Conservation (phyloP, 2,797 vertebrate genomes). For the Phylloscopus collybita region DNA sequence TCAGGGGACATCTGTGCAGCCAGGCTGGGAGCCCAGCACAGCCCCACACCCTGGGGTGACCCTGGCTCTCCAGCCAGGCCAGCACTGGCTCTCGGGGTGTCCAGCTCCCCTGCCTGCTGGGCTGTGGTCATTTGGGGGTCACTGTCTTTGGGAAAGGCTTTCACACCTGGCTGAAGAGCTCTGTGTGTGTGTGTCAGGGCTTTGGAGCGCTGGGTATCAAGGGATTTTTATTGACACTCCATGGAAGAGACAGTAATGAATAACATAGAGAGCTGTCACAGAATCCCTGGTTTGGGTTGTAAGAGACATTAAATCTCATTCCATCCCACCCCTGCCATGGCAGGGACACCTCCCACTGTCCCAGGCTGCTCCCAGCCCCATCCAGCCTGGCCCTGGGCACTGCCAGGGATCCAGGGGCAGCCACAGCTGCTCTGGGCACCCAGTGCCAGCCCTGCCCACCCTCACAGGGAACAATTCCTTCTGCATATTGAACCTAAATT, state of each 20-base stretch:
- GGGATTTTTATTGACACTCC: background rate
- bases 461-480: rapidly evolving
- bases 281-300: background rate
- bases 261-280: background rate
- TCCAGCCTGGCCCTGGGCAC: background rate
- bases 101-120: background rate
- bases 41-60: rapidly evolving
- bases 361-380: background rate
- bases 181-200: background rate
- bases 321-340: background rate
- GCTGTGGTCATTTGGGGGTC: too few species aligned
- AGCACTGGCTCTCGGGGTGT: rapidly evolving
- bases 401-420: background rate
- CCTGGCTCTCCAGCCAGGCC: background rate
- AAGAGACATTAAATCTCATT: background rate
- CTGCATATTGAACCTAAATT: background rate
- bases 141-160: background rate
- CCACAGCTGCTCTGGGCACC: background rate
- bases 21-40: background rate
- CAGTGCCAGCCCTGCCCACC: background rate
- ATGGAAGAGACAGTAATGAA: background rate
- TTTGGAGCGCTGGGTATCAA: background rate
- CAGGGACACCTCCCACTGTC: background rate
- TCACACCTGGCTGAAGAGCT: background rate
- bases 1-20: background rate